Evolutionary conservation across 2,113 vertebrate genomes (phyloP).

Genomic region (Panurus biarmicus): DNA sequence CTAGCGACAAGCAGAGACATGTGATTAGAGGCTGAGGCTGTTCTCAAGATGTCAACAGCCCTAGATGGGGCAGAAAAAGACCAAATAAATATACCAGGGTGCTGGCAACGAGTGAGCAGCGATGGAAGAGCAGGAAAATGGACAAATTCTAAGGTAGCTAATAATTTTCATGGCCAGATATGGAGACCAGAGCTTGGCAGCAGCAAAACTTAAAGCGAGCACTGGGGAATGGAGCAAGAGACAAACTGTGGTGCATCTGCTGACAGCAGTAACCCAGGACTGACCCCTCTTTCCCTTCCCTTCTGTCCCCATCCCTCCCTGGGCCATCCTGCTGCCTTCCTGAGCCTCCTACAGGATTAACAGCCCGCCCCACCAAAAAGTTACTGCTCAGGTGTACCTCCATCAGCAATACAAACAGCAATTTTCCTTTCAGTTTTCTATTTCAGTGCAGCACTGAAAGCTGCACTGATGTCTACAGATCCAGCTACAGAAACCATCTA

Average conservation of each 20-base stretch:
- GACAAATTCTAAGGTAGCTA: not conserved
- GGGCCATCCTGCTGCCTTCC: not conserved
- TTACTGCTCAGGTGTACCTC: not conserved
- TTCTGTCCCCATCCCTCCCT: not conserved
- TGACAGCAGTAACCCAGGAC: not conserved
- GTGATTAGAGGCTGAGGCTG: conserved; percentile 81
- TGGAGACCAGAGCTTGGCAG: not conserved
- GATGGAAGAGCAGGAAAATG: not conserved
- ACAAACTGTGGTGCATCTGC: not conserved
- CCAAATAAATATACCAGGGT: not conserved
- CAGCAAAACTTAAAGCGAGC: not conserved
- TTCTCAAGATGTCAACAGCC: conserved; percentile 83
- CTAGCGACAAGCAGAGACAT: conserved; percentile 80
- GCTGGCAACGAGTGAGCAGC: not conserved
- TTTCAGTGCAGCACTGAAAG: not conserved
- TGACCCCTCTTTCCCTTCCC: not conserved
- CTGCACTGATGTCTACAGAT: not conserved
- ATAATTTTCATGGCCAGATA: not conserved
- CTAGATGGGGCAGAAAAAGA: conserved; percentile 46
- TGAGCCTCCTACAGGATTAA: not conserved
- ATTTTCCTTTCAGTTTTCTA: not conserved
- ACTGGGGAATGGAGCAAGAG: accelerated
- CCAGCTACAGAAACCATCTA: not conserved
- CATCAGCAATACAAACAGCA: not conserved
- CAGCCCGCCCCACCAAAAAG: not conserved